Conservation (phyloP, 2,888 invertebrate genomes). For the Mythimna albipuncta region DNA sequence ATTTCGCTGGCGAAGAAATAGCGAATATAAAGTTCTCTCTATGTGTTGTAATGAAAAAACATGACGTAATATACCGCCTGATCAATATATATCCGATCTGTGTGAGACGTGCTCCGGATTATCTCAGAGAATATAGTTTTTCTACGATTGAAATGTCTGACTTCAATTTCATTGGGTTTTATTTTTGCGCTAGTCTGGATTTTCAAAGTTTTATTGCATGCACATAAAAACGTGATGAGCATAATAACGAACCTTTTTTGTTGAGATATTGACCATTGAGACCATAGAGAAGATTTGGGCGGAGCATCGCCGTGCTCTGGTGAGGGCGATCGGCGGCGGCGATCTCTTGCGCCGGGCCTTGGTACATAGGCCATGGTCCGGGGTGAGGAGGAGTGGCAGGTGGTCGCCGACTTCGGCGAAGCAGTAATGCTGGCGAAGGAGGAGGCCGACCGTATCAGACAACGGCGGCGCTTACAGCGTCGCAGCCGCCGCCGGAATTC, state of each 20-base stretch:
- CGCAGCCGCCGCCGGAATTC: no score
- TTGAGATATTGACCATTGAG: background rate
- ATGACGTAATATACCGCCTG: constrained; percentile 41
- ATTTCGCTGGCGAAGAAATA: constrained; percentile 45
- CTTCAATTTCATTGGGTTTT: constrained; percentile 3
- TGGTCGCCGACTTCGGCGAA: no score
- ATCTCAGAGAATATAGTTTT: constrained; percentile 35
- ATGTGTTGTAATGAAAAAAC: constrained; percentile 53
- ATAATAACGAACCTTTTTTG: background rate
- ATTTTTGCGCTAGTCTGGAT: background rate
- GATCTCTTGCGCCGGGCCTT: no score
- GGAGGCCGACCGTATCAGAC: no score
- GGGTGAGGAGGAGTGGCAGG: no score
- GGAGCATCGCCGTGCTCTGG: no score
- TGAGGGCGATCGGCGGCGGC: no score
- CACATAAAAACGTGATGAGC: background rate
- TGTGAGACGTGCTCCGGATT: constrained; percentile 38
- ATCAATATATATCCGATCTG: constrained; percentile 49
- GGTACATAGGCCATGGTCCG: no score
- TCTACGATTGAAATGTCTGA: constrained; percentile 25
- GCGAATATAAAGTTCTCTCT: constrained; percentile 41
- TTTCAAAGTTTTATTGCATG: background rate
- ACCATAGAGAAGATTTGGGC: no score
- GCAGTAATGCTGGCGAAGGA: no score
- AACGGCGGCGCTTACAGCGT: no score